Evolutionary conservation across 1,140 invertebrate genomes (phyloP).

Genomic region (Lysiphlebus fabarum): DNA sequence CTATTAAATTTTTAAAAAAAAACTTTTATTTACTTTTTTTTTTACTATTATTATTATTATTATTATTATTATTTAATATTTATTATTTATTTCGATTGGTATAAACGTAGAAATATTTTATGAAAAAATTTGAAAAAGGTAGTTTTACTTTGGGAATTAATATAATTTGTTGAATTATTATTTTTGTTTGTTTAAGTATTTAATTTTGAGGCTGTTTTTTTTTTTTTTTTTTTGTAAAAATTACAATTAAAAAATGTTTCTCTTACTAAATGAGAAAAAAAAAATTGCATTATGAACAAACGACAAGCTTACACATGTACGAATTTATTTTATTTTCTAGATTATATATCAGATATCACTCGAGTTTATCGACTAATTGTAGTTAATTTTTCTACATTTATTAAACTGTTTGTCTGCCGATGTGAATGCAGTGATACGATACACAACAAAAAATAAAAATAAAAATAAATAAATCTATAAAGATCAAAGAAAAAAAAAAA

Average conservation of each 20-base stretch:
- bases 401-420: no score
- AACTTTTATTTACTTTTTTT: conserved; percentile 33
- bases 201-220: conserved; percentile 4
- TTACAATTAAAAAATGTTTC: conserved; percentile 37
- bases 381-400: conserved; percentile 24
- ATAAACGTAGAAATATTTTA: conserved; percentile 52
- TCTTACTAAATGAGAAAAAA: conserved; percentile 3
- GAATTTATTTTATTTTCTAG: conserved; percentile 43
- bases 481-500: no score
- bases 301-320: conserved; percentile 48
- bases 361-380: conserved; percentile 48
- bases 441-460: no score
- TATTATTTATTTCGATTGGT: no score
- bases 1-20: conserved; percentile 45
- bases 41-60: conserved; percentile 30
- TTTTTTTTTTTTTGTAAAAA: conserved; percentile 30
- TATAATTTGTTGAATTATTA: conserved; percentile 21
- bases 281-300: conserved; percentile 41
- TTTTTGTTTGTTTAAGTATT: conserved; percentile 43
- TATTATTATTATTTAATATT: no score
- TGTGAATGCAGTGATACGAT: no score
- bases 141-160: conserved; percentile 29
- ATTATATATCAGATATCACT: conserved; percentile 53
- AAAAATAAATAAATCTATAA: no score
- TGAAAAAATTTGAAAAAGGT: conserved; percentile 48